Evolutionary conservation across 2,797 vertebrate genomes (phyloP).

Genomic region (Eidolon dupreanum): DNA sequence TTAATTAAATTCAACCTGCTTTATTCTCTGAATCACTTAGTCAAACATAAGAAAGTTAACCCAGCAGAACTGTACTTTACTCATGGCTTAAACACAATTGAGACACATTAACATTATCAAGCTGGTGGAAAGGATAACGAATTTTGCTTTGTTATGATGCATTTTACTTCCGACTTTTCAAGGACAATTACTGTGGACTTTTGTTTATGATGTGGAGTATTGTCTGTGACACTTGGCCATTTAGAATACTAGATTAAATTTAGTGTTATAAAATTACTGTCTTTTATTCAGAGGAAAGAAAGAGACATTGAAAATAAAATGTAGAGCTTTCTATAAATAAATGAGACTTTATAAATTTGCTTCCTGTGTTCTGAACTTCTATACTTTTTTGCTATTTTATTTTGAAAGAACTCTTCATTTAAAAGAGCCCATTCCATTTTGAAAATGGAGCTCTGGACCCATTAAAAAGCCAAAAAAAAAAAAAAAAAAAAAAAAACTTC

Average conservation of each 20-base stretch:
- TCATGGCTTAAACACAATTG: conserved; percentile 71
- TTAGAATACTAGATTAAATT: conserved; percentile 63
- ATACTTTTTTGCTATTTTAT: conserved; percentile 16
- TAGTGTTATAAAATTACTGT: conserved; percentile 56
- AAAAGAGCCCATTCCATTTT: conserved; percentile 60
- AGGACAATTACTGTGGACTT: conserved; percentile 58
- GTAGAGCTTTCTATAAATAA: conserved; percentile 59
- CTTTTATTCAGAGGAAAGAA: conserved; percentile 64
- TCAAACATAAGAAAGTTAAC: conserved; percentile 57
- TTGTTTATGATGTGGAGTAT: conserved; percentile 62
- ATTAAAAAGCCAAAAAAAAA: background rate
- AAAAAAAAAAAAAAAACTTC: background rate
- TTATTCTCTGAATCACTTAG: conserved; percentile 10
- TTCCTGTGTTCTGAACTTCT: conserved; percentile 58
- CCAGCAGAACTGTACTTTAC: conserved; percentile 37
- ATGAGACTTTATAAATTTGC: background rate
- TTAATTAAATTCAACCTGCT: conserved; percentile 62
- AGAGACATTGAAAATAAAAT: conserved; percentile 16
- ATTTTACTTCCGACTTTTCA: conserved; percentile 68
- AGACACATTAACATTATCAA: conserved; percentile 56
- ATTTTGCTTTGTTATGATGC: conserved; percentile 66
- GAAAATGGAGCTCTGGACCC: conserved; percentile 59
- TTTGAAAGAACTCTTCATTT: conserved; percentile 66
- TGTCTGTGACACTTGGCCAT: conserved; percentile 57
- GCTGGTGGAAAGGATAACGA: conserved; percentile 67